Evolutionary conservation across 2,888 invertebrate genomes (phyloP), one percentile per base, ranked within the genome.

Genomic region (Tyria jacobaeae): DNA sequence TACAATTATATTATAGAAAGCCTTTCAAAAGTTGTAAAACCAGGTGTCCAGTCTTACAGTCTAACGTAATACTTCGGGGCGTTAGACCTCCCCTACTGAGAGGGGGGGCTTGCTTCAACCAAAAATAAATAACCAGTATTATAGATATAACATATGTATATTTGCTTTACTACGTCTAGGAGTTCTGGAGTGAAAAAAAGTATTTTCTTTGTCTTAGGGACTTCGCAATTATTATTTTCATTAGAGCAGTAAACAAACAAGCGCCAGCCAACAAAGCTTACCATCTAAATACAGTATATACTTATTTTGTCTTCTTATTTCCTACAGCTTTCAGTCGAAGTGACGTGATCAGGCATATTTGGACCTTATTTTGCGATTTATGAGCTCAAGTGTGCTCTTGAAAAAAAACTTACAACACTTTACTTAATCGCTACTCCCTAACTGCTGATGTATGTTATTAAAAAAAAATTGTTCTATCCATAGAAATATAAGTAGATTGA

Each of bases 311-410:
- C 14, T 25, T 31, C 27, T 31, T 48, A 44, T 34, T 58, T 49
- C 25, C n/a, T 63, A 58, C 51, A 51, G 49, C 35, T 6, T 54
- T 62, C 49, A 34, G 58, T 35, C 66, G 12, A 31, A 65, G 57
- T 57, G 60, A 61, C 62, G 54, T 65, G 70, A 58, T 63, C 62
- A 50, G 57, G 64, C 60, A 54, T 64, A 58, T 64, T 69, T 62
- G 69, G 60, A 62, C 56, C 54, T 54, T 53, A 62, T 60, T 63
- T 53, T 35, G 14, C 61, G 67, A 61, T 70, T 73, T 75, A 39
- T 59, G 59, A 51, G 50, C 47, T 59, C 41, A 35, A 39, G 53
- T 54, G 24, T 34, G 21, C 35, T 37, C 12, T 54, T 17, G 44
- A 52, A 25, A 74, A 67, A 57, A 37, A 49, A 41, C 59, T 61